Base-by-base conservation (phyloP, 2,113 vertebrate genomes). In the Leiothrix lutea region DNA sequence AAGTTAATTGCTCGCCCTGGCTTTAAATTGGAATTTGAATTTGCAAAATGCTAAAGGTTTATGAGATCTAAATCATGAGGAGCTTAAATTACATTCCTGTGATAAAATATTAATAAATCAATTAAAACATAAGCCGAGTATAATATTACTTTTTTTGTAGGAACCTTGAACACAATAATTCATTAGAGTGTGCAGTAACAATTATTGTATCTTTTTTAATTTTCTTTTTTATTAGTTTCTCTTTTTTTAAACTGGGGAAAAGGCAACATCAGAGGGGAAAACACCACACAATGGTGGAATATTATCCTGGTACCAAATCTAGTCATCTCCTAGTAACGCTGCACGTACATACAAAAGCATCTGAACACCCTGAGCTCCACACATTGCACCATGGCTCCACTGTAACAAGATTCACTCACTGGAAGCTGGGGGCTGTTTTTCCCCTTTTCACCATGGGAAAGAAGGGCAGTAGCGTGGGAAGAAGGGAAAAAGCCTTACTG, bases 91-190 rank as follows among this genome's bases (percentile, higher is more conserved):
- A 98, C 98, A 98, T 98, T 98, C 98, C 98, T 98, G 98, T 98
- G 98, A 98, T 98, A 98, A 98, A 98, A 98, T 98, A 98, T 98
- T 98, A 98, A 98, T 98, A 98, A 98, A 98, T 98, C 98, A 98
- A 98, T 98, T 98, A 98, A 98, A 98, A 98, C 98, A 98, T 98
- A 98, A 98, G 98, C 98, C 98, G 97, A 98, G 98, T 98, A 98
- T 98, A 98, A 98, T 98, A 98, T 98, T 98, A 98, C 98, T 98
- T 98, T 98, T 95, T 98, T 98, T 98, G 97, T 97, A 96, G 96
- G 97, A 98, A 98, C 98, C 98, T 98, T 98, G 98, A 98, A 98
- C 98, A 98, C 98, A 98, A 98, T 98, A 98, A 98, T 98, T 98
- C 98, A 98, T 98, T 98, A 98, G 98, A 97, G 97, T 98, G 96